phyloP scores from a whole-genome alignment of 2,113 vertebrate genomes.

The Pangasianodon gigas region DNA sequence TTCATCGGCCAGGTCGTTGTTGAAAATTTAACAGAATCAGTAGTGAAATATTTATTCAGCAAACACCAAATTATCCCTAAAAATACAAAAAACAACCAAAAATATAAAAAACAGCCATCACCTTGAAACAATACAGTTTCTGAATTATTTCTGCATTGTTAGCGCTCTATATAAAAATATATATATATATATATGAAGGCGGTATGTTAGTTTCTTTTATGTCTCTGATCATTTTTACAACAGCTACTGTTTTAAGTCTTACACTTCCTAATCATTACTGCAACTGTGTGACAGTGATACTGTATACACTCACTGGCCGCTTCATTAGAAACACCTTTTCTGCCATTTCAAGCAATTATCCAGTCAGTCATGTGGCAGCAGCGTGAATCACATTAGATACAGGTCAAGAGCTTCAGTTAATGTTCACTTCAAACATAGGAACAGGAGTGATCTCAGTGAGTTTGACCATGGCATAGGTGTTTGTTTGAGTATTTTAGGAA shows the following conservation, averaged over 20 bases:
- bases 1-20: not conserved
- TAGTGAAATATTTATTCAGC: not conserved
- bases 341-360: not conserved
- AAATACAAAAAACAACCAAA: not conserved
- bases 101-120: not conserved
- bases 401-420: too few relatives aligned
- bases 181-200: too few relatives aligned
- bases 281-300: not conserved
- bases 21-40: not conserved
- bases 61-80: not conserved
- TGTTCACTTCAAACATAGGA: not conserved
- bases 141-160: not conserved
- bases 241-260: not conserved
- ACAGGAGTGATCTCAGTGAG: too few relatives aligned
- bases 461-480: too few relatives aligned
- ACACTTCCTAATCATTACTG: not conserved
- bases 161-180: not conserved
- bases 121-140: not conserved
- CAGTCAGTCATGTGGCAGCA: not conserved
- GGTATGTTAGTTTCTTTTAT: not conserved
- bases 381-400: not conserved
- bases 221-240: too few relatives aligned
- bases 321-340: not conserved
- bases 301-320: not conserved
- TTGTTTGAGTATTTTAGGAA: not conserved